Conservation (phyloP, 1,140 invertebrate genomes). For the Drosophila sechellia region DNA sequence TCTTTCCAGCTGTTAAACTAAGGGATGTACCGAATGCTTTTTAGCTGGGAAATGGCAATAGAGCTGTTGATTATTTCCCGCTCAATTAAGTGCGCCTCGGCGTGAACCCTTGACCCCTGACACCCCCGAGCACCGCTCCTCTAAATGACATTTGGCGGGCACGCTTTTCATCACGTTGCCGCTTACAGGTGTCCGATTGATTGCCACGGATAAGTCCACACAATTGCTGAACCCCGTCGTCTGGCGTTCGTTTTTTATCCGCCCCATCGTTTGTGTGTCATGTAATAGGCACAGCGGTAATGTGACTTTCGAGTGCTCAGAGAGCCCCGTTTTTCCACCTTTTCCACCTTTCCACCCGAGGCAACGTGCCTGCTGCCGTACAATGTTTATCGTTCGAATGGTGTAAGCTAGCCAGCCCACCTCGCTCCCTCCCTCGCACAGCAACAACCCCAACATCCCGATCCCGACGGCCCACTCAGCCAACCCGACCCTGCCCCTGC, state of each 20-base stretch:
- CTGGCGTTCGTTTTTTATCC: constrained; percentile 14
- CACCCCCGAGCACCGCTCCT: background rate
- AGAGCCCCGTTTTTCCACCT: background rate
- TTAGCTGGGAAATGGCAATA: constrained; percentile 18
- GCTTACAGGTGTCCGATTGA: constrained; percentile 54
- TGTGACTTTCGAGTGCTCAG: constrained; percentile 54
- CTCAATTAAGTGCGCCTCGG: constrained; percentile 15
- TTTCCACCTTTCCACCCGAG: background rate
- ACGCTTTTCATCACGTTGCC: constrained; percentile 57
- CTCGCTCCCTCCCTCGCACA: background rate
- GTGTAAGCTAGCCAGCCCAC: constrained; percentile 29
- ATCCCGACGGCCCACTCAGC: no score
- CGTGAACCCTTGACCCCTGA: constrained; percentile 3
- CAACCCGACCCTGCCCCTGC: background rate
- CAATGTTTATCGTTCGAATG: constrained; percentile 55
- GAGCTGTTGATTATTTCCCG: constrained; percentile 18
- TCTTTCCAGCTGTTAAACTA: background rate
- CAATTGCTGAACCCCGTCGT: constrained; percentile 42
- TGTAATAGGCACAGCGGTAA: constrained; percentile 61
- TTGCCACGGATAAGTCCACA: constrained; percentile 38
- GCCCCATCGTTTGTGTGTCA: constrained; percentile 43
- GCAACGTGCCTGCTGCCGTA: constrained; percentile 52
- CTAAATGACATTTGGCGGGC: constrained; percentile 8
- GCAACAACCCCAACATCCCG: constrained; percentile 1
- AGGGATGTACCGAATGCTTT: background rate